Evolutionary conservation across 1,140 invertebrate species (phyloP), one percentile per base, ranked within the genome.

Genomic region (Scylla paramamosain): DNA sequence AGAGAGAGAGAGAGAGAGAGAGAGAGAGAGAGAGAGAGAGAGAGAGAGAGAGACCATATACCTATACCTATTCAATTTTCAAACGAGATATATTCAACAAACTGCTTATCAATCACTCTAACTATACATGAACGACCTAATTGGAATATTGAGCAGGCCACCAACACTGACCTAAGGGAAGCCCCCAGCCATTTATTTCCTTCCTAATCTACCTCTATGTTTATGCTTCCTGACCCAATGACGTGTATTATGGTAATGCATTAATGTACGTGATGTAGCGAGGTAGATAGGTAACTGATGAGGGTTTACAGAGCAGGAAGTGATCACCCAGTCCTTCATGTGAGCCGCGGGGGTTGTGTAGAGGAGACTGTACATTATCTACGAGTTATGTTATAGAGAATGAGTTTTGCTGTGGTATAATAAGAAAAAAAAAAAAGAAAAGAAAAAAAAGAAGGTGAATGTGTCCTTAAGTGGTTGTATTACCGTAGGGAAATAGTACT

Each of bases 1-100:
- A 39, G 39, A 39, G 39, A 39, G 39, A 39, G 39, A 39, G 39
- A 39, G 39, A 39, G 39, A 39, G 39, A 39, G 39, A 39, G 39
- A 39, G 39, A 77, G 67, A 77, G 67, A 77, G 67, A 77, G 67
- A 77, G 67, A 77, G 67, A 77, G 67, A 77, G 67, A 77, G 67
- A 77, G 67, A 77, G 67, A 77, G 67, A 77, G 67, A 77, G 67
- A 77, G 67, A 77, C 1, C 6, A 39, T 39, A 39, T 39, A 39
- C 39, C 39, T 77, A 7, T 20, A 77, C 52, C 52, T 59, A 59
- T 1, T 77, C 67, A 25, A 20, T 2, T 77, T 25, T n/a, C 20
- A 77, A 7, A 77, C 20, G 67, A 77, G 25, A 77, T 77, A 77
- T 20, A n/a, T n/a, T 2, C 25, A 20, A 77, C n/a, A 12, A 12